phyloP scores from a whole-genome alignment of 2,113 vertebrate genomes.

The Lophochroa leadbeateri region DNA sequence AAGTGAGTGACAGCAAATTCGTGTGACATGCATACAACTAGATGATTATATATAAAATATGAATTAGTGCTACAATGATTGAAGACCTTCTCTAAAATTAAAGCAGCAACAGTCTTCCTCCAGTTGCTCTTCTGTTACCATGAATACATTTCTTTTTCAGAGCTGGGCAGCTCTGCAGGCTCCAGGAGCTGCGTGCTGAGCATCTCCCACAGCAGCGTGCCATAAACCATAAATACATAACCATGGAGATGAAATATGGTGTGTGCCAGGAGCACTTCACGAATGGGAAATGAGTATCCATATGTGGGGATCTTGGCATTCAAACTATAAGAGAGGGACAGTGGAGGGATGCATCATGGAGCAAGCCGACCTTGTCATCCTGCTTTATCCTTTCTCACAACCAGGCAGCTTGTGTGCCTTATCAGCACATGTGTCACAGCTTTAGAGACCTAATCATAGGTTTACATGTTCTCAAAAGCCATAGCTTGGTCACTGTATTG shows the following conservation, averaged over 20 bases:
- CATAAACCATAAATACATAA: background rate
- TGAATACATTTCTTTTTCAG: background rate
- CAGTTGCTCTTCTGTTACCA: background rate
- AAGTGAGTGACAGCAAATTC: background rate
- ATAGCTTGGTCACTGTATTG: rapidly evolving
- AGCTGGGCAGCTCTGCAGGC: background rate
- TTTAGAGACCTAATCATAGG: background rate
- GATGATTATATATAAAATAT: background rate
- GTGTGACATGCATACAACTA: background rate
- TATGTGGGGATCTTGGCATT: background rate
- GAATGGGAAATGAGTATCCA: background rate
- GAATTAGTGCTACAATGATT: background rate
- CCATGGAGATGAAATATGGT: background rate
- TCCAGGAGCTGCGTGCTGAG: background rate
- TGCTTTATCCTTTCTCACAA: background rate
- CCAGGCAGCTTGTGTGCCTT: background rate
- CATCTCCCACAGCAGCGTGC: rapidly evolving
- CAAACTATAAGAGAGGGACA: background rate
- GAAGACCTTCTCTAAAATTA: background rate
- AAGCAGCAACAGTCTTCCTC: background rate
- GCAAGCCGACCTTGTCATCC: background rate
- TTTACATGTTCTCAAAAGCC: background rate
- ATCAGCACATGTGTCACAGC: background rate
- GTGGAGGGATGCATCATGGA: background rate
- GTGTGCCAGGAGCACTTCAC: background rate